A percentile compares a stretch with the other conserved stretches of the same genome.
Conservation (phyloP, 2,888 invertebrate genomes). For the Meiosimyza platycephala region DNA sequence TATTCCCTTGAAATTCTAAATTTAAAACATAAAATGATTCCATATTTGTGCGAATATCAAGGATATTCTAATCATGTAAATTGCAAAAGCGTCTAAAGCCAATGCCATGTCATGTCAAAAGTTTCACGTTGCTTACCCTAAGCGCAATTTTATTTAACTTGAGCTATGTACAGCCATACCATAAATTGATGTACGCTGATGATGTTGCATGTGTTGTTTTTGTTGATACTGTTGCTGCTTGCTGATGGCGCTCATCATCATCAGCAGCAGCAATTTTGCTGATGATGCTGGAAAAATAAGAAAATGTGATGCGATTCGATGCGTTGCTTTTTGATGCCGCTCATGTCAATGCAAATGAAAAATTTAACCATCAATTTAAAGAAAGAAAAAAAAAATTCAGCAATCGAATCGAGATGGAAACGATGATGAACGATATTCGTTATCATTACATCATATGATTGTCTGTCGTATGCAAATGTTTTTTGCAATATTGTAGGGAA, state of each 20-base stretch:
- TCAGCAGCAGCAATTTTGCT: background rate
- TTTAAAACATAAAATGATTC: no score
- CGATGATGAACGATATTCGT: conserved; percentile 28
- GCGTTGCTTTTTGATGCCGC: background rate
- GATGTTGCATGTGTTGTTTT: conserved; percentile 9
- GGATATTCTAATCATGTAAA: no score
- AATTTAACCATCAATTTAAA: conserved; percentile 31
- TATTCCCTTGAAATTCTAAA: no score
- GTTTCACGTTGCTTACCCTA: no score
- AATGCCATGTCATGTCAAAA: no score
- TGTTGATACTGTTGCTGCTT: background rate
- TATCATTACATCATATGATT: conserved; percentile 21
- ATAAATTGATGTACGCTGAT: background rate
- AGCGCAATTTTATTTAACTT: no score
- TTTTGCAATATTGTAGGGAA: conserved; percentile 41
- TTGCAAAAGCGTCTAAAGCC: no score
- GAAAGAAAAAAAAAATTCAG: background rate
- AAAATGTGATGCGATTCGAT: background rate
- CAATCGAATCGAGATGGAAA: conserved; percentile 18
- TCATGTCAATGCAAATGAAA: conserved; percentile 5
- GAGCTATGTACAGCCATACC: no score
- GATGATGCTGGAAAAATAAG: conserved; percentile 6
- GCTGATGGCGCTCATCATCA: background rate
- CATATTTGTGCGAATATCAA: no score
- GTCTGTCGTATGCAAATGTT: conserved; percentile 13